phyloP scores from a whole-genome alignment of 2,113 vertebrate species.

The Osmerus eperlanus region DNA sequence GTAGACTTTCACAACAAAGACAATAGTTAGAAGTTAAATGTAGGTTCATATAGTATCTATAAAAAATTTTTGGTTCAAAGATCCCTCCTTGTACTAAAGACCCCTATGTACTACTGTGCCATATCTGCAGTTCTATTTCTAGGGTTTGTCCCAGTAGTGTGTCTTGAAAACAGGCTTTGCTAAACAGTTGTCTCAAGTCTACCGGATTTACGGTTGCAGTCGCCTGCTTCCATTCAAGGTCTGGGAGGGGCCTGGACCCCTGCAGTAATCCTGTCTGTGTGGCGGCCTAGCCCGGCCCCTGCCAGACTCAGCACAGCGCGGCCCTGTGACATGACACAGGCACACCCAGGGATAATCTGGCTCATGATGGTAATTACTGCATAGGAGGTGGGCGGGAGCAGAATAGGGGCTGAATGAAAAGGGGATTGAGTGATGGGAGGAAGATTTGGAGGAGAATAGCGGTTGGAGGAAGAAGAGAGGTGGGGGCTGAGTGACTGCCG shows the following conservation, averaged over 20 bases:
- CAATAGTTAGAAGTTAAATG: too few species aligned
- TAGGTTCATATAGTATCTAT: too few species aligned
- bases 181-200: too few species aligned
- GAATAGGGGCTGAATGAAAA: neutral
- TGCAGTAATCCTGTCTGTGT: neutral
- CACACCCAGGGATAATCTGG: conserved; percentile 67
- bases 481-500: neutral
- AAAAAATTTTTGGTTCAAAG: too few species aligned
- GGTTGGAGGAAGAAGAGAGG: neutral
- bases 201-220: neutral
- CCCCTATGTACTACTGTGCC: too few species aligned
- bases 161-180: too few species aligned
- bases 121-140: too few species aligned
- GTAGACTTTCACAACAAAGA: too few species aligned
- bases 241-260: neutral
- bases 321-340: conserved; percentile 20
- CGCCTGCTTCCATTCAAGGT: neutral
- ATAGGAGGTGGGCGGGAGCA: conserved; percentile 31
- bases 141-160: too few species aligned
- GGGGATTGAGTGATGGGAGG: neutral
- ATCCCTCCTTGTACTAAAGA: too few species aligned
- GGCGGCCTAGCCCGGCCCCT: conserved; percentile 11
- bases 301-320: conserved; percentile 18
- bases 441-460: neutral
- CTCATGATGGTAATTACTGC: conserved; percentile 61